Percentiles rank a stretch among this genome's conserved stretches.
phyloP scores from a whole-genome alignment of 1,140 invertebrate species.

The Tetramorium parvispinum region DNA sequence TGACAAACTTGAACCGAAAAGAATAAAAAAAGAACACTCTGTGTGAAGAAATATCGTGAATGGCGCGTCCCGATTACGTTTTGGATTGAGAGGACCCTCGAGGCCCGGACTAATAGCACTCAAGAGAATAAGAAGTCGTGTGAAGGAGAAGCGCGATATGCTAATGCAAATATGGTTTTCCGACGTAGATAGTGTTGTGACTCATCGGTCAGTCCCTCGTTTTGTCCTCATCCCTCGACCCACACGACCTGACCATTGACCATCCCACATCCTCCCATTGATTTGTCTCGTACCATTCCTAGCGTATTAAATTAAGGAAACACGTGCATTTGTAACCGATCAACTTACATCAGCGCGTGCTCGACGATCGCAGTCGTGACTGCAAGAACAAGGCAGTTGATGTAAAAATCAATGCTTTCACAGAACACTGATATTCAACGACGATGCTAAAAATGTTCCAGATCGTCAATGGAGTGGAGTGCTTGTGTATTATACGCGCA shows the following conservation, averaged over 20 bases:
- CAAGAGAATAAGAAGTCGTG: neutral
- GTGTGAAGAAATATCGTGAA: neutral
- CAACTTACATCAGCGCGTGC: neutral
- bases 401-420: neutral
- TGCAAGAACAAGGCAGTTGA: neutral
- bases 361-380: neutral
- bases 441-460: neutral
- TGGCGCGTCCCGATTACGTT: neutral
- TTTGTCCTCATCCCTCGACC: slow-evolving; percentile 44
- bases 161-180: slow-evolving; percentile 66
- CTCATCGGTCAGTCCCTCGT: slow-evolving; percentile 51
- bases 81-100: neutral
- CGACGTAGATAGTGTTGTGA: slow-evolving; percentile 60
- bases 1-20: neutral
- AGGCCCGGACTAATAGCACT: slow-evolving; percentile 21
- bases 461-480: neutral
- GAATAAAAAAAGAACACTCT: neutral
- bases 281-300: neutral
- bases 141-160: slow-evolving; percentile 58
- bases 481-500: neutral
- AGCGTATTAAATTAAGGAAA: slow-evolving; percentile 42
- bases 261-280: slow-evolving; percentile 17
- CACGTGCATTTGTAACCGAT: slow-evolving; percentile 17
- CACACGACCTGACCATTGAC: slow-evolving; percentile 55
- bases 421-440: neutral